Base-by-base conservation (phyloP, 2,797 vertebrate genomes). In the Capromys pilorides region DNA sequence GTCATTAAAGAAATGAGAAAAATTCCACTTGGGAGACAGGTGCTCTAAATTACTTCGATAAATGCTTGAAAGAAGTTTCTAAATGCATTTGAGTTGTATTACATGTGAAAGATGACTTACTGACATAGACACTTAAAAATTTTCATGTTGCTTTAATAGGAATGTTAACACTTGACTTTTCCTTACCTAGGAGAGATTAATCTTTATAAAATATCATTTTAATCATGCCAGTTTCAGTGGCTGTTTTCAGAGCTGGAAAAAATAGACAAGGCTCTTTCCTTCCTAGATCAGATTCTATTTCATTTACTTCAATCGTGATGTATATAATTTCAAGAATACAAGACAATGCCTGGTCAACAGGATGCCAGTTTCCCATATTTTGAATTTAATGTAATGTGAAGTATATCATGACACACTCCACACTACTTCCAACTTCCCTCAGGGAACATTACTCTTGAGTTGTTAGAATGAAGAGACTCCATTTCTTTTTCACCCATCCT, bases 141-240 rank as follows among this genome's bases (percentile, higher is more conserved):
- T 81, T 71, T 92, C 33, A 45, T 77, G 57, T 86, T 93, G 45
- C 88, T 96, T 91, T 94, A 96, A 77, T 83, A 94, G 64, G 36
- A 83, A 91, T 94, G 24, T 88, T 94, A 96, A 93, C 41, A 94
- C 21, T 84, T 73, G 81, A n/a, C 66, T 91, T 90, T 87, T 95
- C 91, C 80, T 92, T 94, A 86, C 49, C 59, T 93, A 61, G 49
- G 66, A 92, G 83, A 94, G n/a, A 79, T 96, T 59, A 93, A 90
- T 94, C 88, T 92, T 94, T 59, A 62, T 85, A 94, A 96, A 94
- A 95, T 78, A 90, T 79, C 95, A 45, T 90, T 95, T 92, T 59
- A 73, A 94, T 94, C 83, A 57, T 59, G 41, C 19, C 12, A 90
- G 6, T 86, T 95, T 12, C 45, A 8, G 80, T 92, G 22, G 66